A percentile compares a stretch with the other conserved stretches of the same genome.
Conservation (phyloP, 2,888 invertebrate species). For the Lepidochrysops patricia region DNA sequence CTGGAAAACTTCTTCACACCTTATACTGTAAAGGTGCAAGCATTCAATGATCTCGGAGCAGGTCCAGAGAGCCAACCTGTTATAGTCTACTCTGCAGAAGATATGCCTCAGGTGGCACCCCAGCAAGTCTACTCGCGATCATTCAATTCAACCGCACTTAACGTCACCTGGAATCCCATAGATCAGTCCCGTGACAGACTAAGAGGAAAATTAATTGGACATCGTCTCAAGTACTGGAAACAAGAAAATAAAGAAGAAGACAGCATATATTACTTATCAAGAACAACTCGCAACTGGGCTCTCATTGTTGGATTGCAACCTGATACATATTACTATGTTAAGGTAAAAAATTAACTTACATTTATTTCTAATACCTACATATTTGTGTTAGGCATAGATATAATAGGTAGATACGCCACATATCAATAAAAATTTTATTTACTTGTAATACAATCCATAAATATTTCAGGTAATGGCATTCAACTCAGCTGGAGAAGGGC, state of each 20-base stretch:
- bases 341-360: constrained; percentile 54
- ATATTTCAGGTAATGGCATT: constrained; percentile 85
- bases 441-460: background rate
- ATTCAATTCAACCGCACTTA: constrained; percentile 93
- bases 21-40: constrained; percentile 90
- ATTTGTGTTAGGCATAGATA: too few species aligned
- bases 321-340: constrained; percentile 93
- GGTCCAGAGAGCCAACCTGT: constrained; percentile 87
- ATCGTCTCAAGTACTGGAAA: constrained; percentile 95
- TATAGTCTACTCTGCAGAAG: constrained; percentile 89
- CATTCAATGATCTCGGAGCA: constrained; percentile 84
- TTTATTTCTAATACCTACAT: background rate
- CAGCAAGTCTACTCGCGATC: constrained; percentile 84
- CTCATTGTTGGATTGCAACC: constrained; percentile 94
- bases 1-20: constrained; percentile 84
- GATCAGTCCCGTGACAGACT: constrained; percentile 87
- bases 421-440: too few species aligned
- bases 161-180: constrained; percentile 92
- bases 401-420: too few species aligned
- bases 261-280: constrained; percentile 87
- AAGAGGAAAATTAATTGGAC: constrained; percentile 92
- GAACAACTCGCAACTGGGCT: constrained; percentile 88
- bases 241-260: constrained; percentile 83
- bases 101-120: constrained; percentile 94
- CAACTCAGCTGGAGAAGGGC: constrained; percentile 96